These are phyloP conservation scores for Eutolmus rufibarbis DNA, from an alignment of 2,888 invertebrate genomes.

Conservation along the genomic window DNA sequence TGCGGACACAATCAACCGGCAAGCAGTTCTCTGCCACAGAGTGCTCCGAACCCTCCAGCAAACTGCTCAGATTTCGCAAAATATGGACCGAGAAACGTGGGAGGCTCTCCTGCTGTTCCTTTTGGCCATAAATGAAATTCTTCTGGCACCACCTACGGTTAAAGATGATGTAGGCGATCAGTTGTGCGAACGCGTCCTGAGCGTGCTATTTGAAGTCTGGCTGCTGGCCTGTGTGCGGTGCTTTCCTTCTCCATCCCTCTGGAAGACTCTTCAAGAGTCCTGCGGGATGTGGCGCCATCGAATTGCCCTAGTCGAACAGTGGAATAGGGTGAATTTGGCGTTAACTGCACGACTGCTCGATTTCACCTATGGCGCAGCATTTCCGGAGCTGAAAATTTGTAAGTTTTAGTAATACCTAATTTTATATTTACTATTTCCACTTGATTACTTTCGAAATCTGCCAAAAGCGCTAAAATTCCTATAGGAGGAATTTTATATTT, in stretches of 20 bases:
- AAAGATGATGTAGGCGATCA: conserved; percentile 96
- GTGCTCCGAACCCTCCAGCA: conserved; percentile 86
- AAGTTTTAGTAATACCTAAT: conserved; percentile 53
- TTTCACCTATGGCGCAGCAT: conserved; percentile 88
- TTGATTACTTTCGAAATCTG: no score
- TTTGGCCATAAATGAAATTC: conserved; percentile 87
- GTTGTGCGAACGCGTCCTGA: conserved; percentile 90
- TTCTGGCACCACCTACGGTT: conserved; percentile 90
- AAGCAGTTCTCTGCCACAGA: conserved; percentile 91
- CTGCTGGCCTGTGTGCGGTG: conserved; percentile 71
- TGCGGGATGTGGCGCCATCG: conserved; percentile 95
- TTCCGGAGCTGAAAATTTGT: conserved; percentile 83
- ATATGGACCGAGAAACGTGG: conserved; percentile 88
- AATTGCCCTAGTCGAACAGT: conserved; percentile 89
- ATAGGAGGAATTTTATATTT: not conserved
- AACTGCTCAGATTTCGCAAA: conserved; percentile 76
- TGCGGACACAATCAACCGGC: conserved; percentile 88
- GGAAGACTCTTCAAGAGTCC: conserved; percentile 93
- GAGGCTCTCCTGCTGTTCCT: conserved; percentile 86
- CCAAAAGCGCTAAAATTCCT: no score
- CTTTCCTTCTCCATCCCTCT: conserved; percentile 93
- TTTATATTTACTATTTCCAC: no score
- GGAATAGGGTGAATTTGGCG: conserved; percentile 91
- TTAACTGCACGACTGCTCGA: conserved; percentile 83
- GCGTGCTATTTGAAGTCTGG: conserved; percentile 89